Conservation (phyloP, 2,797 vertebrate genomes). For the Dicrostonyx torquatus region DNA sequence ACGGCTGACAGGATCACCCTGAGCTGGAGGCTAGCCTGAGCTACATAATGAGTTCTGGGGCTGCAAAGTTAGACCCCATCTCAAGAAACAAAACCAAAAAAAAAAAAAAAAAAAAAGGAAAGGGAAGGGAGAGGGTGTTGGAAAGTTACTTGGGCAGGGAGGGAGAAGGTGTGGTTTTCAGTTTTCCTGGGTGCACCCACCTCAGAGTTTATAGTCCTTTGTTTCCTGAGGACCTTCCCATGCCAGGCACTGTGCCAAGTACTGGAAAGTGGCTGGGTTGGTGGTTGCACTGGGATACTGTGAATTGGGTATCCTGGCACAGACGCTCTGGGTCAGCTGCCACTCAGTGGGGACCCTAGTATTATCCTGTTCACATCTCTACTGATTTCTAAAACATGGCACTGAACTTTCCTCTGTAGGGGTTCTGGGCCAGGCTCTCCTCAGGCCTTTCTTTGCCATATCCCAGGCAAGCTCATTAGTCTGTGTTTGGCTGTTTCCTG, state of each 20-base stretch:
- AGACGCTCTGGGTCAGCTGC: background rate
- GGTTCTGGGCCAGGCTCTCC: rapidly evolving
- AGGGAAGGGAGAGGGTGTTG: background rate
- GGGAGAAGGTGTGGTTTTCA: background rate
- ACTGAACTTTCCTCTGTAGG: background rate
- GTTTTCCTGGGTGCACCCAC: background rate
- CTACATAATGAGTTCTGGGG: background rate
- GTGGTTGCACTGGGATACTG: background rate
- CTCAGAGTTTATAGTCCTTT: background rate
- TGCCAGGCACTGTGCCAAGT: background rate
- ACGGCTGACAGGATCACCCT: background rate
- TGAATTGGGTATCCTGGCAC: background rate
- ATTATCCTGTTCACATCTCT: background rate
- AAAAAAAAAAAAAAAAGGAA: too few relatives aligned
- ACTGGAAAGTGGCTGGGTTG: background rate
- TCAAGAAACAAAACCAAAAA: background rate
- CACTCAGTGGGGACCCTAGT: background rate
- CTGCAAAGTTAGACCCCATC: background rate
- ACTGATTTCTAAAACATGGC: background rate
- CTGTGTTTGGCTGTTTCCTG: background rate
- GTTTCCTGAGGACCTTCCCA: background rate
- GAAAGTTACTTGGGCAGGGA: too few relatives aligned
- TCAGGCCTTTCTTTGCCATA: background rate
- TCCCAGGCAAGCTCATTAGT: background rate
- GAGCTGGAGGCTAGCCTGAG: background rate